Conservation (phyloP, 2,888 invertebrate species). For the Sesamia inferens region DNA sequence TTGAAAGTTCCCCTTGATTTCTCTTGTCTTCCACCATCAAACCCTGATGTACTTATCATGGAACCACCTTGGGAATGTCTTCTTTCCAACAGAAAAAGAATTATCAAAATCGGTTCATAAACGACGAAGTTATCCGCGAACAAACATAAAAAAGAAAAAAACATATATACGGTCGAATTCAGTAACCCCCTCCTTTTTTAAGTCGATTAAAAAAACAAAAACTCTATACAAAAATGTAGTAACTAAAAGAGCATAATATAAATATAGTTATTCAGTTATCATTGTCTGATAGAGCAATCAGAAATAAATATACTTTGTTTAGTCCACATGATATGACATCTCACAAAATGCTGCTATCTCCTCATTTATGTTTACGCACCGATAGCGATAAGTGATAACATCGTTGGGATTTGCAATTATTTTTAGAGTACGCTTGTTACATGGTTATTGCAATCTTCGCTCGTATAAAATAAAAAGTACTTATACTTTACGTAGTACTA, state of each 20-base stretch:
- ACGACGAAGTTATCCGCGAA: too few relatives aligned
- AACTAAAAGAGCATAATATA: constrained; percentile 57
- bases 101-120: too few relatives aligned
- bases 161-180: too few relatives aligned
- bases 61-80: too few relatives aligned
- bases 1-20: too few relatives aligned
- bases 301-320: constrained; percentile 79
- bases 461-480: constrained; percentile 26
- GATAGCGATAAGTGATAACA: constrained; percentile 77
- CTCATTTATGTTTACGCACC: constrained; percentile 77
- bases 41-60: too few relatives aligned
- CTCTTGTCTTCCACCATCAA: too few relatives aligned
- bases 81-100: too few relatives aligned
- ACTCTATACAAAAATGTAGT: not conserved
- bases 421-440: constrained; percentile 72
- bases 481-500: not conserved
- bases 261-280: constrained; percentile 69
- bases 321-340: constrained; percentile 80
- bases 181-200: too few relatives aligned
- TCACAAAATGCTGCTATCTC: constrained; percentile 80
- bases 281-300: constrained; percentile 78
- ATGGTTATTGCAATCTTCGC: constrained; percentile 51
- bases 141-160: too few relatives aligned
- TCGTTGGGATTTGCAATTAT: constrained; percentile 78
- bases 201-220: too few relatives aligned